Evolutionary conservation across 1,140 invertebrate genomes (phyloP), one percentile per base, ranked within the genome.

Genomic region (Drosophila cardini): DNA sequence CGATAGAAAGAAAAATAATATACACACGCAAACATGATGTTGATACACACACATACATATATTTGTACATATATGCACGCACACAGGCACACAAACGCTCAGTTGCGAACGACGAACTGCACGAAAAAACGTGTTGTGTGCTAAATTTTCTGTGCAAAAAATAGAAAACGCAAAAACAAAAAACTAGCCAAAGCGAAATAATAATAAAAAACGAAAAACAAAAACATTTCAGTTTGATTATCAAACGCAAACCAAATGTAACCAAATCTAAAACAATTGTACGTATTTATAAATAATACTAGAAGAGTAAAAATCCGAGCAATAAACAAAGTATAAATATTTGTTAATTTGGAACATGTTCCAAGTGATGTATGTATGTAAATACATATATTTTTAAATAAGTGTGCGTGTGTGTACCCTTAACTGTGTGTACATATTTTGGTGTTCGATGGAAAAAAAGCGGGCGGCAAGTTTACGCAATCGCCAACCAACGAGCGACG

Each of bases 391-490:
- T 38, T 21, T 55, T 16, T 64, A 50, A 13, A 34, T 50, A 7
- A 13, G 13, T 53, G 2, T 46, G 43, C 34, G 21, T 38, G 65
- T 73, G 68, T 62, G 73, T 76, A 67, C 71, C 45, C 83, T 85
- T 74, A 79, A 82, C 75, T 89, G 76, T 87, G 72, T 87, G 83
- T 86, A 83, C 72, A 89, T 82, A 89, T 87, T 89, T 86, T 86
- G 72, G 78, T 87, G 84, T 89, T 89, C 89, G 84, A 70, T 89
- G 76, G 81, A 82, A 87, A 81, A 85, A 89, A 86, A 87, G 84
- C 84, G 84, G 84, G 84, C 84, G 84, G 84, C 80, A 87, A 79
- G 84, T 87, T 87, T 87, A 87, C 84, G 84, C 84, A 87, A 87
- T 87, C 83, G 83, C 83, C 72, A 72, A 56, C 61, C 50, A 75